Evolutionary conservation across 1,140 invertebrate genomes (phyloP), one percentile per base, ranked within the genome.

Genomic region (Scaptomyza graminum): DNA sequence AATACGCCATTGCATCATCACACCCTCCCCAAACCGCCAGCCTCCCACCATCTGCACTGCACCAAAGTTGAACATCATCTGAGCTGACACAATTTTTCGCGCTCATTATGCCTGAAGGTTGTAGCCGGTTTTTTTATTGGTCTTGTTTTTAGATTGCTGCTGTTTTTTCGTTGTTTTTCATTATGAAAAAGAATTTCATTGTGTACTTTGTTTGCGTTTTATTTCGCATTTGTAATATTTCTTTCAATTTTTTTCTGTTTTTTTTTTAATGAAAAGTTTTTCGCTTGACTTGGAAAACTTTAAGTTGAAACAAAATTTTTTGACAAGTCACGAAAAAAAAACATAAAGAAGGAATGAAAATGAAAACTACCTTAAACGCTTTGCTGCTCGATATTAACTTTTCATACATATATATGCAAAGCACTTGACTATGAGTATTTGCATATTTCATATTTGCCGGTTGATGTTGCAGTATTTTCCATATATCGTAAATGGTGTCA

Each of bases 401-500:
- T 50, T 54, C 43, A 44, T 37, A 25, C 7, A 9, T 34, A 34
- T 34, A 9, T 9, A 34, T 31, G 28, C 7, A 34, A 16, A 41
- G 44, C 13, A 41, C 64, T 74, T 77, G 76, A 18, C 39, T n/a
- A 37, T 60, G 55, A 34, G 25, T 28, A 51, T 74, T 70, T 65
- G 22, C 60, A 64, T 60, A 74, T 82, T 82, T 78, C 74, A 76
- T 73, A 78, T 61, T 72, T 69, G 18, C 66, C 22, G 18, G n/a
- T 3, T 9, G 49, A 22, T 31, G 44, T 25, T n/a, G 54, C 16
- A 18, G 15, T 15, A 13, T 54, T 59, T 69, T 74, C 64, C 82
- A 81, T 85, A 81, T 75, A 78, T 75, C 76, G 37, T 39, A 39
- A 82, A 67, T 59, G 72, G 68, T 80, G 73, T 84, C 81, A 78